A percentile compares a stretch with the other conserved stretches of the same genome.
phyloP scores from a whole-genome alignment of 2,888 invertebrate species.

The Teleogryllus oceanicus region DNA sequence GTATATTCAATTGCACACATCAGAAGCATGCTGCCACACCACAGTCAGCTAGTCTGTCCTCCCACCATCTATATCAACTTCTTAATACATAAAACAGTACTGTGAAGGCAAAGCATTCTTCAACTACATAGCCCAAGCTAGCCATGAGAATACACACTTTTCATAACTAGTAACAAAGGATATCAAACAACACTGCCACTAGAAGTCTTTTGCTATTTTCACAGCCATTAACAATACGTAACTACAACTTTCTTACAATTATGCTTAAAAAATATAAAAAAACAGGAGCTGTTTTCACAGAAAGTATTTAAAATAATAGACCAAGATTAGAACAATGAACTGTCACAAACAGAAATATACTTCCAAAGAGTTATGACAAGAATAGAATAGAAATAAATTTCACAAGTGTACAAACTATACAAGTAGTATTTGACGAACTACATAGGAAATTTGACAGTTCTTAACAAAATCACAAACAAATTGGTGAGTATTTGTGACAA shows the following conservation, averaged over 20 bases:
- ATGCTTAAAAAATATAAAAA: conserved; percentile 18
- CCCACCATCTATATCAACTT: not conserved
- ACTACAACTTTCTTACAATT: not conserved
- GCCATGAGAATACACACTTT: conserved; percentile 11
- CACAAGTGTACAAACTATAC: no score
- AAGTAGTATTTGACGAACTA: not conserved
- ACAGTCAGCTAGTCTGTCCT: not conserved
- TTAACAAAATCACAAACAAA: not conserved
- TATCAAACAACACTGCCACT: not conserved
- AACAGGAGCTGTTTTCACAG: not conserved
- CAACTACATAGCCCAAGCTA: not conserved
- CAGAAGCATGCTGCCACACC: conserved; percentile 12
- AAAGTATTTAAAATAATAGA: not conserved
- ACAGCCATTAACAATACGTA: conserved; percentile 21
- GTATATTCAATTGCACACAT: conserved; percentile 6
- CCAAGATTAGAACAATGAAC: not conserved
- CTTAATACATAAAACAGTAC: not conserved
- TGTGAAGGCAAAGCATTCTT: conserved; percentile 7
- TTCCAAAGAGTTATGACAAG: no score
- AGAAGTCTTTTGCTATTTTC: conserved; percentile 19
- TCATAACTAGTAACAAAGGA: not conserved
- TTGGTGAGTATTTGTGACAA: not conserved
- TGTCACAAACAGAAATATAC: not conserved
- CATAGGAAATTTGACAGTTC: not conserved
- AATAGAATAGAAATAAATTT: no score